A percentile compares a stretch with the other conserved stretches of the same genome.
Evolutionary conservation across 2,797 vertebrate genomes (phyloP).

Genomic region (Limosa lapponica): DNA sequence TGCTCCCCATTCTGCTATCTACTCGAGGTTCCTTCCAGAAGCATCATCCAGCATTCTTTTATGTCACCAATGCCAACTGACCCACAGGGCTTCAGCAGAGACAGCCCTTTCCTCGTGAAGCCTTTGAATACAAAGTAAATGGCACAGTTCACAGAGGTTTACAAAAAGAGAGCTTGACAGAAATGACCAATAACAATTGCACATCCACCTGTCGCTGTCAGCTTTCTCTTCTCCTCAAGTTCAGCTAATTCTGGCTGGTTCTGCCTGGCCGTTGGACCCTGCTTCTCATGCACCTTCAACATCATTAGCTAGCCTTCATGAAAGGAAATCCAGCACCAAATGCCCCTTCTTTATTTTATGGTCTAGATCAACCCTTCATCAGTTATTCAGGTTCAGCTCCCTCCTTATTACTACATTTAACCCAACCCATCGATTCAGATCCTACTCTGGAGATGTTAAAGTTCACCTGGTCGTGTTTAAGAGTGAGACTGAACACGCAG

Average conservation of each 20-base stretch:
- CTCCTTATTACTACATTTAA: neutral
- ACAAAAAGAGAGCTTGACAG: neutral
- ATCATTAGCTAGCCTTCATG: neutral
- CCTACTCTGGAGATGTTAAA: neutral
- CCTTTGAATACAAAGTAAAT: neutral
- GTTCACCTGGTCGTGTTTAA: neutral
- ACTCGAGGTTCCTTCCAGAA: neutral
- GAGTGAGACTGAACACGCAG: neutral
- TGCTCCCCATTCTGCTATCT: neutral
- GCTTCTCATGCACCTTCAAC: neutral
- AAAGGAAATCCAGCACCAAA: neutral
- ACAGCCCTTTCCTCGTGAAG: neutral
- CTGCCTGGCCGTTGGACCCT: neutral
- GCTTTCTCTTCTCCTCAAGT: neutral
- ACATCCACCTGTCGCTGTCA: neutral
- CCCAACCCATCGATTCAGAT: fast-evolving
- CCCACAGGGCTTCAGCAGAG: neutral
- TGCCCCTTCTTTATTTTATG: neutral
- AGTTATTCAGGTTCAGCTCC: neutral
- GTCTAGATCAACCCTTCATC: neutral
- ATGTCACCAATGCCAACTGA: neutral
- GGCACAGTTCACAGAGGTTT: fast-evolving
- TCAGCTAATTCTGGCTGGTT: neutral
- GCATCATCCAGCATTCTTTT: neutral
- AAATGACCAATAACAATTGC: neutral